Evolutionary conservation across 2,888 invertebrate species (phyloP).

Genomic region (Smittia sp.): DNA sequence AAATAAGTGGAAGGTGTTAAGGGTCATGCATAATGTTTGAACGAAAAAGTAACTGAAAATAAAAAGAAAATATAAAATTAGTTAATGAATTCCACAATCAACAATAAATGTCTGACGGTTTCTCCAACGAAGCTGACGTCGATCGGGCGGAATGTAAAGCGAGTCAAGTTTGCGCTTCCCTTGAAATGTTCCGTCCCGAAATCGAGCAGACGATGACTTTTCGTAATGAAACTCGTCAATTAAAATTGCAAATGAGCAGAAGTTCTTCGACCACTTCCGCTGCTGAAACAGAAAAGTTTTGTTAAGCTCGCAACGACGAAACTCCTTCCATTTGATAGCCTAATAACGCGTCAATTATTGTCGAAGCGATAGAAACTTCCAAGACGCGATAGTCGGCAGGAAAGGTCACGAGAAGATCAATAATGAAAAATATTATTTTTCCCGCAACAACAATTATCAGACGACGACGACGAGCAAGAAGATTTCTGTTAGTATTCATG

Average conservation of each 20-base stretch:
- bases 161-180: no score
- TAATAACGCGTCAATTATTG: slow-evolving; percentile 1
- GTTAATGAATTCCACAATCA: slow-evolving; percentile 33
- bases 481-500: background rate
- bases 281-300: background rate
- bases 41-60: slow-evolving; percentile 29
- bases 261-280: background rate
- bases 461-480: background rate
- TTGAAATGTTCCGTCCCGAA: background rate
- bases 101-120: background rate
- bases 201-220: background rate
- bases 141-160: background rate
- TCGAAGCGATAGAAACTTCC: background rate
- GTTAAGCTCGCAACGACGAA: background rate
- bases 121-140: background rate
- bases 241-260: slow-evolving; percentile 24
- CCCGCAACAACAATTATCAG: slow-evolving; percentile 7
- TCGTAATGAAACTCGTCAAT: slow-evolving; percentile 2
- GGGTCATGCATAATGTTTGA: slow-evolving; percentile 22
- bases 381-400: background rate
- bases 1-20: slow-evolving; percentile 1
- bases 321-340: background rate
- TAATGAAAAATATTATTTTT: slow-evolving; percentile 17
- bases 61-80: slow-evolving; percentile 26
- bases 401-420: slow-evolving; percentile 30